A percentile compares a stretch with the other conserved stretches of the same genome.
Conservation (phyloP, 2,113 vertebrate species). For the Psittacus erithacus region DNA sequence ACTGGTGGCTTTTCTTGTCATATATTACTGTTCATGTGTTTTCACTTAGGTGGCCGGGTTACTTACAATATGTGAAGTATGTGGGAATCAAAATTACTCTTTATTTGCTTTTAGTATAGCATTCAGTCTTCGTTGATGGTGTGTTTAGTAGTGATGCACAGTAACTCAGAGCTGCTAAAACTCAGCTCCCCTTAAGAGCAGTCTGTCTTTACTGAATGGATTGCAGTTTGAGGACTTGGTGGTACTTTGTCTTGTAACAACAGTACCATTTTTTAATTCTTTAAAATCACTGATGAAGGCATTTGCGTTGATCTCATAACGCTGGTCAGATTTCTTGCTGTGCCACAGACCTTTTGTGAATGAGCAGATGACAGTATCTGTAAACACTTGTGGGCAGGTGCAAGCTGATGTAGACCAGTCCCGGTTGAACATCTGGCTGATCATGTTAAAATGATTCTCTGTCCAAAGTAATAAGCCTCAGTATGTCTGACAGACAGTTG, state of each 20-base stretch:
- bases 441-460: background rate
- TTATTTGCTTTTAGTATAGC: background rate
- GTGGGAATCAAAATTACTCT: background rate
- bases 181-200: background rate
- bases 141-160: background rate
- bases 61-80: background rate
- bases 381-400: background rate
- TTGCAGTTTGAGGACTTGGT: background rate
- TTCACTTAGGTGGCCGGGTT: background rate
- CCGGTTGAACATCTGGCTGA: background rate
- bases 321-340: background rate
- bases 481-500: background rate
- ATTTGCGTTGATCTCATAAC: background rate
- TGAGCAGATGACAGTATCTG: background rate
- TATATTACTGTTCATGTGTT: background rate
- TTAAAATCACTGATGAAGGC: background rate
- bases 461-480: background rate
- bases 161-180: background rate
- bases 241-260: background rate
- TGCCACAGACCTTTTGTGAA: background rate
- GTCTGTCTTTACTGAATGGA: background rate
- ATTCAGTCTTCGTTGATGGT: background rate
- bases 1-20: background rate
- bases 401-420: background rate
- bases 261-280: background rate